Evolutionary conservation across 2,797 vertebrate species (phyloP).

Genomic region (Onychomys arenicola): DNA sequence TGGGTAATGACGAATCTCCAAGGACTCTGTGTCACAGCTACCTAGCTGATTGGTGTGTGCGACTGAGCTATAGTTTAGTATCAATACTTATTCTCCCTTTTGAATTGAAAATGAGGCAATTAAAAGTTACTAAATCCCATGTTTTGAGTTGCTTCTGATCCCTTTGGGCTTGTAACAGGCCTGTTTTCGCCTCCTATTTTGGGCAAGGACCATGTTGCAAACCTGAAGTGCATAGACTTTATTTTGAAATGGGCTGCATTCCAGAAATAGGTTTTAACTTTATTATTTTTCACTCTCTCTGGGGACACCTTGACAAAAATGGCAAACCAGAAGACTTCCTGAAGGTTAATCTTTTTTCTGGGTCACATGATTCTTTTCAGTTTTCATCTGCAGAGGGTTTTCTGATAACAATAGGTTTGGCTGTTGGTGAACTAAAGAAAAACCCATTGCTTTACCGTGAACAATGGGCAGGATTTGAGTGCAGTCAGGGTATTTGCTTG

Average conservation of each 20-base stretch:
- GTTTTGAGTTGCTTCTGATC: slow-evolving; percentile 73
- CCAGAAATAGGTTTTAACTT: slow-evolving; percentile 86
- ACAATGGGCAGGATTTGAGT: slow-evolving; percentile 90
- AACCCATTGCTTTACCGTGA: slow-evolving; percentile 88
- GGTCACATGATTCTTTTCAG: slow-evolving; percentile 90
- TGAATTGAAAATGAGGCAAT: slow-evolving; percentile 80
- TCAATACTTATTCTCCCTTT: slow-evolving; percentile 71
- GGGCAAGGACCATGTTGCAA: slow-evolving; percentile 80
- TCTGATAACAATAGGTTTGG: slow-evolving; percentile 88
- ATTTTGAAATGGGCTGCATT: slow-evolving; percentile 83
- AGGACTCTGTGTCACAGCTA: slow-evolving; percentile 67
- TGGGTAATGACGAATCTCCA: slow-evolving; percentile 46
- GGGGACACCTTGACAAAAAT: slow-evolving; percentile 86
- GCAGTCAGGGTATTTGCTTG: slow-evolving; percentile 86
- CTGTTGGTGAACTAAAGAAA: slow-evolving; percentile 87
- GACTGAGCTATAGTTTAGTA: slow-evolving; percentile 62
- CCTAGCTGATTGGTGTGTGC: slow-evolving; percentile 23
- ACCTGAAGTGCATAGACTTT: slow-evolving; percentile 81
- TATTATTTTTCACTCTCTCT: slow-evolving; percentile 86
- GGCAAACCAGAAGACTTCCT: slow-evolving; percentile 89
- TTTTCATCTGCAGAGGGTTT: slow-evolving; percentile 88
- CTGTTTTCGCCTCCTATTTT: slow-evolving; percentile 76
- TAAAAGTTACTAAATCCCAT: slow-evolving; percentile 78
- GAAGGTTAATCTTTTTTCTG: slow-evolving; percentile 89
- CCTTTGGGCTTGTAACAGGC: slow-evolving; percentile 71